Conservation (phyloP, 2,888 invertebrate species). For the Schrankia costaestrigalis region DNA sequence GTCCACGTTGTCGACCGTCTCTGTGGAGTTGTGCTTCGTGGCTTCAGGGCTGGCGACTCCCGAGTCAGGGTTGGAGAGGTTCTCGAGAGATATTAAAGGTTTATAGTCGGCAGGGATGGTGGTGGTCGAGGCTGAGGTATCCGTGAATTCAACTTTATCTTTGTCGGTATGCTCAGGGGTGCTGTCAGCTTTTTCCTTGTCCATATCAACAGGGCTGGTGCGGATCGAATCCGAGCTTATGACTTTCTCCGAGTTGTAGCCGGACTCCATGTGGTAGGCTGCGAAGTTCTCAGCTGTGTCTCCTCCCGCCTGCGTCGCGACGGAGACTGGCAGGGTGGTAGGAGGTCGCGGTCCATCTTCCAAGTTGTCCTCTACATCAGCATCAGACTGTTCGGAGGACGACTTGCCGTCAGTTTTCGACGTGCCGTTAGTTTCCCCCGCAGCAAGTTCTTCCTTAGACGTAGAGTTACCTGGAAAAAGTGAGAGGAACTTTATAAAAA, state of each 20-base stretch:
- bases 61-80: slow-evolving; percentile 74
- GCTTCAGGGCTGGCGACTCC: slow-evolving; percentile 80
- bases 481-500: slow-evolving; percentile 16
- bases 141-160: slow-evolving; percentile 76
- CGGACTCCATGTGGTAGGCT: slow-evolving; percentile 82
- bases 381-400: slow-evolving; percentile 87
- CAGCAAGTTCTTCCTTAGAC: slow-evolving; percentile 50
- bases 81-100: slow-evolving; percentile 62
- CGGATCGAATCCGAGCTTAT: slow-evolving; percentile 72
- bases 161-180: slow-evolving; percentile 80
- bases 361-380: slow-evolving; percentile 90
- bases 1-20: slow-evolving; percentile 72
- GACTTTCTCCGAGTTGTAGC: slow-evolving; percentile 82
- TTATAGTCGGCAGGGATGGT: slow-evolving; percentile 65
- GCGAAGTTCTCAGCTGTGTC: slow-evolving; percentile 73
- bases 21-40: slow-evolving; percentile 79
- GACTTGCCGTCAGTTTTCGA: slow-evolving; percentile 76
- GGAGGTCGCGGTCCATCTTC: slow-evolving; percentile 74
- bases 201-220: slow-evolving; percentile 68
- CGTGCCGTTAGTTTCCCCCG: slow-evolving; percentile 53
- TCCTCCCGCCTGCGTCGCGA: slow-evolving; percentile 53
- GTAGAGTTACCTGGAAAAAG: slow-evolving; percentile 56
- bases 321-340: slow-evolving; percentile 49
- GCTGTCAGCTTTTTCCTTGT: slow-evolving; percentile 79
- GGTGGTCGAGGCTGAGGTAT: slow-evolving; percentile 55